phyloP scores from a whole-genome alignment of 2,797 vertebrate species.

The Caiman crocodilus region DNA sequence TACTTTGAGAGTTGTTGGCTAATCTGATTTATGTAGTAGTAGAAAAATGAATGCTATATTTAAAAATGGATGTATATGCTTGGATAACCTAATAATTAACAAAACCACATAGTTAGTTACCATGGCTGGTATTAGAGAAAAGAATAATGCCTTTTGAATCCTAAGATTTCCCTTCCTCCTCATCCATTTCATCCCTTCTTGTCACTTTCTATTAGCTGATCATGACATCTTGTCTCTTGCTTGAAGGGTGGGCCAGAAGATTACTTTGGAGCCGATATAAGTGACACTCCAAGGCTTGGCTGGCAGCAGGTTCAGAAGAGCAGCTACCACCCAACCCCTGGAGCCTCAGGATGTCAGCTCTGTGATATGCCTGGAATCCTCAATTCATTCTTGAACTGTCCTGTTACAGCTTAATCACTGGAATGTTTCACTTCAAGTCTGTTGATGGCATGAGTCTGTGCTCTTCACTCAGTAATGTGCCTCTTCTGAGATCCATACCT shows the following conservation, averaged over 20 bases:
- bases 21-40: conserved; percentile 67
- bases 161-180: conserved; percentile 75
- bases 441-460: conserved; percentile 33
- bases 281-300: conserved; percentile 84
- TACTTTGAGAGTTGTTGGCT: conserved; percentile 70
- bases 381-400: conserved; percentile 73
- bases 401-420: conserved; percentile 55
- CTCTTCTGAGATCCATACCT: conserved; percentile 26
- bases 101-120: conserved; percentile 75
- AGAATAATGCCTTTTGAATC: conserved; percentile 77
- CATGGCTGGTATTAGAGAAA: conserved; percentile 71
- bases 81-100: conserved; percentile 78
- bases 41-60: conserved; percentile 73
- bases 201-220: conserved; percentile 86
- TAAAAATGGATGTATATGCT: conserved; percentile 72
- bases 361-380: conserved; percentile 74
- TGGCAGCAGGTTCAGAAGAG: conserved; percentile 71
- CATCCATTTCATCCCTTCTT: conserved; percentile 80
- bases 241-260: conserved; percentile 83
- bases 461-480: conserved; percentile 20
- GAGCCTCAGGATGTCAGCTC: conserved; percentile 77
- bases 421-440: conserved; percentile 64
- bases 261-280: conserved; percentile 85
- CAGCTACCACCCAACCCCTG: conserved; percentile 56
- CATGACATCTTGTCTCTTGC: conserved; percentile 83